Percentiles rank a stretch among this genome's conserved stretches.
Evolutionary conservation across 2,888 invertebrate genomes (phyloP).

Genomic region (Linnaemya vulpina): DNA sequence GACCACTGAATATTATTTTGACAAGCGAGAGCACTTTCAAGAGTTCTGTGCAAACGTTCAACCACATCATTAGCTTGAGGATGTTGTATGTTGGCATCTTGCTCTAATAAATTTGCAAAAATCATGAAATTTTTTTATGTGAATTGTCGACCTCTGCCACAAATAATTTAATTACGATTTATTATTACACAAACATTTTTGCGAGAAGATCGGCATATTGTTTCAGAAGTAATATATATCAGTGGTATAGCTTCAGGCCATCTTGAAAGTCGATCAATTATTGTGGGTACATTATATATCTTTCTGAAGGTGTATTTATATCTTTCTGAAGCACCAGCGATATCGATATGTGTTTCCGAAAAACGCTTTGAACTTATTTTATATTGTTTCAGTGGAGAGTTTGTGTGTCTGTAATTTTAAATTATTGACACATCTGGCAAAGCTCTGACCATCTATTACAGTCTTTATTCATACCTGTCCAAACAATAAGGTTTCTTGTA

Average conservation of each 20-base stretch:
- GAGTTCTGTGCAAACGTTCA: too few relatives aligned
- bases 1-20: too few relatives aligned
- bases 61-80: background rate
- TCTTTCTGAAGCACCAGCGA: too few relatives aligned
- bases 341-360: constrained; percentile 2
- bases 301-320: too few relatives aligned
- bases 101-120: background rate
- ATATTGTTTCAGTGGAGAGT: background rate
- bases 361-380: constrained; percentile 5
- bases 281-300: too few relatives aligned
- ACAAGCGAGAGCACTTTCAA: too few relatives aligned
- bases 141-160: background rate
- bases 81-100: background rate
- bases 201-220: background rate
- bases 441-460: too few relatives aligned
- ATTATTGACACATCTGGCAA: too few relatives aligned
- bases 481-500: too few relatives aligned
- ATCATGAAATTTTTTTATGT: background rate
- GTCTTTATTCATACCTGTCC: too few relatives aligned
- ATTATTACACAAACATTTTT: background rate
- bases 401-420: background rate
- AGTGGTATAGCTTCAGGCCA: background rate
- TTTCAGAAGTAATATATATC: background rate
- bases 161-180: background rate
- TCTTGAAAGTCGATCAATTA: background rate